Evolutionary conservation across 2,797 vertebrate genomes (phyloP).

Genomic region (Parauchenoglanis ngamensis): DNA sequence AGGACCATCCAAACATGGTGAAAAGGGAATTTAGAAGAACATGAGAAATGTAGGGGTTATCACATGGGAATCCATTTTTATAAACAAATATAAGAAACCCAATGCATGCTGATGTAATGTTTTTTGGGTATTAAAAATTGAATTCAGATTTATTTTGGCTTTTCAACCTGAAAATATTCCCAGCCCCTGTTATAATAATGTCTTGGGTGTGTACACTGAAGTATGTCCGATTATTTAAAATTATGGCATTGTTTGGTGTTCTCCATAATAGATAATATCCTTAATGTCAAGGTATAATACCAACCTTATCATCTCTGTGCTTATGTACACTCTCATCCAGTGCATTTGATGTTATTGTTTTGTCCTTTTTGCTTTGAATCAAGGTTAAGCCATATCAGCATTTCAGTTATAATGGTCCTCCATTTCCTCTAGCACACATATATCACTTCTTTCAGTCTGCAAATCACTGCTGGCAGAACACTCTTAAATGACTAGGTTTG

Average conservation of each 20-base stretch:
- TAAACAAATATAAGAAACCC: not conserved
- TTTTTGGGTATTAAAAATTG: not conserved
- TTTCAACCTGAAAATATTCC: not conserved
- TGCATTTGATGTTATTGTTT: slow-evolving; percentile 36
- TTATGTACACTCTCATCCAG: slow-evolving; percentile 16
- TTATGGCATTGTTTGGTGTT: not conserved
- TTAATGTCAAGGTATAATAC: slow-evolving; percentile 9
- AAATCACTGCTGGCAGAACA: slow-evolving; percentile 22
- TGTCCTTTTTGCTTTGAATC: slow-evolving; percentile 20
- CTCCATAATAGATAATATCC: slow-evolving; percentile 1
- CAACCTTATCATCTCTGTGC: slow-evolving; percentile 18
- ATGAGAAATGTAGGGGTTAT: not conserved
- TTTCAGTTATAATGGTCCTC: slow-evolving; percentile 42
- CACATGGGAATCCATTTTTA: not conserved
- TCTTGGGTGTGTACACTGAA: not conserved
- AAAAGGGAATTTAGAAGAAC: too few relatives aligned
- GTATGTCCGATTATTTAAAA: slow-evolving; percentile 21
- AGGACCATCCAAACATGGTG: too few relatives aligned
- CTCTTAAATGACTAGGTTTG: slow-evolving; percentile 39
- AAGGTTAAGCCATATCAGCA: slow-evolving; percentile 10
- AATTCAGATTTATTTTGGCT: not conserved
- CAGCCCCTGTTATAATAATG: not conserved
- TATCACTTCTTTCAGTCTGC: slow-evolving; percentile 26
- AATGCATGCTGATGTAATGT: not conserved
- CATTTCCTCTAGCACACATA: slow-evolving; percentile 45